These are phyloP conservation scores for Thalpophila matura DNA, from an alignment of 2,888 invertebrate species.

Conservation along the genomic window DNA sequence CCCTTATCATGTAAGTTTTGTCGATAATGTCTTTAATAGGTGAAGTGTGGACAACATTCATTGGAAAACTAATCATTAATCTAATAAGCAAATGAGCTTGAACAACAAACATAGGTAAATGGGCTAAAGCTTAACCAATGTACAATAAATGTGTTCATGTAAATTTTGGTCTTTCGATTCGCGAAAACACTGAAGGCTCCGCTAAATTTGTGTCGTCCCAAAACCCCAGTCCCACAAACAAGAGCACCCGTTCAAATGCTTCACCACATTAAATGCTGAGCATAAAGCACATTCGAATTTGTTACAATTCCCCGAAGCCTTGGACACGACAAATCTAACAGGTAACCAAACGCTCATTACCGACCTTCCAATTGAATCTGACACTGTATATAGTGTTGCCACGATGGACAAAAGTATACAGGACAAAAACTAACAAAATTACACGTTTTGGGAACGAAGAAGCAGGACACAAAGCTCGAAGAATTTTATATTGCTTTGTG, in stretches of 20 bases:
- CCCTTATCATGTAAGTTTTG: no score
- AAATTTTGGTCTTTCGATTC: slow-evolving; percentile 26
- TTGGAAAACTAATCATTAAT: slow-evolving; percentile 4
- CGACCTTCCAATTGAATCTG: slow-evolving; percentile 65
- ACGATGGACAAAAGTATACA: slow-evolving; percentile 9
- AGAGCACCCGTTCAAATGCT: slow-evolving; percentile 51
- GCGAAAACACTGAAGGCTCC: slow-evolving; percentile 20
- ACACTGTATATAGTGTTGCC: slow-evolving; percentile 50
- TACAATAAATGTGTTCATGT: slow-evolving; percentile 7
- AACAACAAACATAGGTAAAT: slow-evolving; percentile 9
- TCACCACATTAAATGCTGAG: slow-evolving; percentile 49
- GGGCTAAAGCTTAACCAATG: background rate
- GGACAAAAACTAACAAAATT: slow-evolving; percentile 23
- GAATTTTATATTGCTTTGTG: no score
- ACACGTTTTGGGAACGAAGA: background rate
- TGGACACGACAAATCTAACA: slow-evolving; percentile 63
- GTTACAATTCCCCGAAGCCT: slow-evolving; percentile 57
- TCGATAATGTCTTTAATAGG: no score
- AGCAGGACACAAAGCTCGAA: no score
- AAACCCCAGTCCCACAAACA: slow-evolving; percentile 28
- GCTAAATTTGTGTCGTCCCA: slow-evolving; percentile 42
- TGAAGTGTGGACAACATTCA: background rate
- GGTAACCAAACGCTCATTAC: slow-evolving; percentile 61
- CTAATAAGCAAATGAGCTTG: background rate
- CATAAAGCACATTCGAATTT: slow-evolving; percentile 58